Base-by-base conservation (phyloP, 2,888 invertebrate genomes). In the Apamea monoglypha region DNA sequence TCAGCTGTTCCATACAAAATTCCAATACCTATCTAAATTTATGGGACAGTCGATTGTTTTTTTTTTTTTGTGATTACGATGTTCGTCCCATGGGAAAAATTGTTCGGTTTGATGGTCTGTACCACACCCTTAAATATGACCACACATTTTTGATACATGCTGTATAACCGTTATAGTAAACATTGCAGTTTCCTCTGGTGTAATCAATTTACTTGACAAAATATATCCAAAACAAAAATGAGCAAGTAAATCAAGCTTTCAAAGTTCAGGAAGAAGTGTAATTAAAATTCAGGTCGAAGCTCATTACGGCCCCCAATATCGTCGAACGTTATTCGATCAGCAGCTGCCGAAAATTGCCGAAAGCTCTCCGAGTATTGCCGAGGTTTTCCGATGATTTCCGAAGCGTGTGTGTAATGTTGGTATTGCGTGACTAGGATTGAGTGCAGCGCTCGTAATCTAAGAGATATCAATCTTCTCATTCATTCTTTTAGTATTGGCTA, bases 401-500 rank as follows among this genome's bases (percentile, higher is more conserved):
- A 86, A 85, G 70, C 73, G 44, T 47, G 78, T 83, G 47, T 77
- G 76, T 86, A 86, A 86, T 86, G 88, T 82, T 74, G 16, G 66
- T 79, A 76, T 86, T 73, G 86, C 86, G 88, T 86, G 86, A 87
- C 72, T 73, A n/a, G 59, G 53, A 76, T 76, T 74, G 69, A 87
- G 82, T 85, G 71, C 77, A 78, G 2, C 64, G 56, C 75, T 76
- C 68, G 40, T 86, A 76, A 86, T 82, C 79, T 73, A 64, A n/a
- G 73, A 82, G 86, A 85, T 87, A 86, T 84, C 71, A 79, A 82
- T 89, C 89, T 79, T 87, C 36, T 81, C 77, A 89, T 88, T 82
- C 72, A 69, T 82, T 78, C 14, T 79, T 79, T 82, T 75, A 21
- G n/a, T 63, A 81, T 73, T 64, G 61, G 74, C 25, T 85, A 85